A percentile compares a stretch with the other conserved stretches of the same genome.
phyloP scores from a whole-genome alignment of 1,140 invertebrate species.

The Ceratosolen fusciceps region DNA sequence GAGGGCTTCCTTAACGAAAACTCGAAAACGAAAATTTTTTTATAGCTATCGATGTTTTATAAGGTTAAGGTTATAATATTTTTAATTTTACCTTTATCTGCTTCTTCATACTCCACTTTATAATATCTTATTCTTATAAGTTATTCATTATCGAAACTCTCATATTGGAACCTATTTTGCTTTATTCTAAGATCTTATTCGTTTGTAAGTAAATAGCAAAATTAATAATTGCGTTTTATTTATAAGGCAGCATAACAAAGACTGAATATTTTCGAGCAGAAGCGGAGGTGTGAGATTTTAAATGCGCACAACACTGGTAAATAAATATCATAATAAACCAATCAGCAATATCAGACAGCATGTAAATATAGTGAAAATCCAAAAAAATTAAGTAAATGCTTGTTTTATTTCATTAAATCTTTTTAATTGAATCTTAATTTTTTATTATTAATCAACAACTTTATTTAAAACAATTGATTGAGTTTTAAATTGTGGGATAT shows the following conservation, averaged over 20 bases:
- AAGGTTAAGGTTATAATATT: too few species aligned
- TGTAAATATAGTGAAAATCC: not conserved
- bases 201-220: not conserved
- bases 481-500: too few species aligned
- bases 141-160: not conserved
- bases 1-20: too few species aligned
- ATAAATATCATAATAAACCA: not conserved
- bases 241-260: not conserved
- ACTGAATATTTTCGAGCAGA: not conserved
- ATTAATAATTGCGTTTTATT: not conserved
- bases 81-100: not conserved
- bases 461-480: too few species aligned
- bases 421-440: too few species aligned
- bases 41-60: too few species aligned
- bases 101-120: not conserved
- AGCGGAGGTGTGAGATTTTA: not conserved
- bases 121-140: not conserved
- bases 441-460: too few species aligned
- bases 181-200: not conserved
- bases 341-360: not conserved
- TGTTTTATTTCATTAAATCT: too few species aligned
- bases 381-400: too few species aligned
- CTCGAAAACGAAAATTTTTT: too few species aligned
- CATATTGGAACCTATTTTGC: not conserved
- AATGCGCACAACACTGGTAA: not conserved